Conservation (phyloP, 2,113 vertebrate species). For the Phoenicopterus ruber region DNA sequence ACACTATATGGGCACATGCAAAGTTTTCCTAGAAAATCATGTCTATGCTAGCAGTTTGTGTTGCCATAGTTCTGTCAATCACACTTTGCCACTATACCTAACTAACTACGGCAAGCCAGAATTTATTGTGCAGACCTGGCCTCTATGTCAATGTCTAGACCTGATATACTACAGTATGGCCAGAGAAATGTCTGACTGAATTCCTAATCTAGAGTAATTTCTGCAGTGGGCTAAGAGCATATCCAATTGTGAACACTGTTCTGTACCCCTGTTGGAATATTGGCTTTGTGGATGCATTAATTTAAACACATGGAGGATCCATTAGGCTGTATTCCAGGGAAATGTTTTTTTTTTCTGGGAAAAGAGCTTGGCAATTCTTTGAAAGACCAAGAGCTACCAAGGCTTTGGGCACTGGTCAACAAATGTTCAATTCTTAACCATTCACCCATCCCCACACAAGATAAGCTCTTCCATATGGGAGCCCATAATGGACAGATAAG, state of each 20-base stretch:
- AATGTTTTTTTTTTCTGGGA: neutral
- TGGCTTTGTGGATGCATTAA: neutral
- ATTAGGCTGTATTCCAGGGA: neutral
- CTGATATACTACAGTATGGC: neutral
- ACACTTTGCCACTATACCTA: neutral
- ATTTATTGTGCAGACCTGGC: neutral
- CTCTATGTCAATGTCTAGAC: neutral
- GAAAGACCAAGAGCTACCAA: neutral
- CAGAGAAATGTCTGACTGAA: constrained; percentile 8
- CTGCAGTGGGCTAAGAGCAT: neutral
- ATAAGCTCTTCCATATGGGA: neutral
- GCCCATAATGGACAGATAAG: neutral
- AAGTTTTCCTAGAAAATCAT: neutral
- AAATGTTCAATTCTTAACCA: neutral
- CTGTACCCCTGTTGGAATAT: neutral
- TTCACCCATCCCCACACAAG: neutral
- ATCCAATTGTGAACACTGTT: neutral
- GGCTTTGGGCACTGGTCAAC: neutral
- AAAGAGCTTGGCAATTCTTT: neutral
- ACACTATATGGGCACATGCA: neutral
- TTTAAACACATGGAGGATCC: neutral
- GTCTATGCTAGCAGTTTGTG: neutral
- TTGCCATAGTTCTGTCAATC: neutral
- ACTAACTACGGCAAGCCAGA: neutral
- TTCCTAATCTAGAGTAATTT: neutral